Conservation (phyloP, 2,797 vertebrate genomes). For the Chiroxiphia lanceolata region DNA sequence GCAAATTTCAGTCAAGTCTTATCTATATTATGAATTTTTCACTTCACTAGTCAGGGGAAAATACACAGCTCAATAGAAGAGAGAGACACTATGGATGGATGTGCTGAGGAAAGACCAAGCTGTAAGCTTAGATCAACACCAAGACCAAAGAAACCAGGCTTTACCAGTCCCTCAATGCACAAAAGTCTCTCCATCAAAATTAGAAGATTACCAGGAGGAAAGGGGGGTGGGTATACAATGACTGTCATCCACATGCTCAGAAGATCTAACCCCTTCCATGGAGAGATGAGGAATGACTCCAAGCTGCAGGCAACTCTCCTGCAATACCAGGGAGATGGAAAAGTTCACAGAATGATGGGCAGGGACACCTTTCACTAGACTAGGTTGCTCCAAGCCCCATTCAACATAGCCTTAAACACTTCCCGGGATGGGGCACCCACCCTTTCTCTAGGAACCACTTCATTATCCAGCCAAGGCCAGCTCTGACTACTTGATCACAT, state of each 20-base stretch:
- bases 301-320: background rate
- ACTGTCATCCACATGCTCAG: background rate
- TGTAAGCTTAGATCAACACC: background rate
- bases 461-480: background rate
- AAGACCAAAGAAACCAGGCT: background rate
- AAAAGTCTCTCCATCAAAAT: background rate
- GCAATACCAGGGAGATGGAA: background rate
- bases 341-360: background rate
- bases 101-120: background rate
- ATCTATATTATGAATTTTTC: background rate
- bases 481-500: background rate
- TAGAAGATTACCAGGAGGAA: background rate
- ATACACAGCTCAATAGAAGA: background rate
- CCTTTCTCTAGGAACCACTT: background rate
- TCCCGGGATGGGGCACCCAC: background rate
- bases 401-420: background rate
- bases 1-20: background rate
- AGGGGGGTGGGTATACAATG: no score
- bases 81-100: background rate
- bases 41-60: background rate
- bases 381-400: background rate
- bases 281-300: background rate
- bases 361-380: background rate
- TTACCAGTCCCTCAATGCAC: background rate
- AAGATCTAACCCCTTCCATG: background rate